Percentiles rank a stretch among this genome's conserved stretches.
phyloP scores from a whole-genome alignment of 2,888 invertebrate genomes.

The Teinopalpus imperialis region DNA sequence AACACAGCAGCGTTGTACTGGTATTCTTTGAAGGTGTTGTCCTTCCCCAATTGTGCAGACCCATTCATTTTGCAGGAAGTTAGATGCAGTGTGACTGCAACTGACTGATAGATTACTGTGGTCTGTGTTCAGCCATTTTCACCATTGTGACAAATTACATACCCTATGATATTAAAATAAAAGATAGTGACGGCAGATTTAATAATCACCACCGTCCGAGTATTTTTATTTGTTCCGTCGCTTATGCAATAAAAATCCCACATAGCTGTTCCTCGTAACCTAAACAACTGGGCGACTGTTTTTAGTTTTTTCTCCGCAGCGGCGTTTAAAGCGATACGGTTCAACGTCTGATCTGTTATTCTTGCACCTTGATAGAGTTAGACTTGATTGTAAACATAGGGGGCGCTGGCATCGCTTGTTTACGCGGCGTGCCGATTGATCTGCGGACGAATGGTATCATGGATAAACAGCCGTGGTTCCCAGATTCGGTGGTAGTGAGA shows the following conservation, averaged over 20 bases:
- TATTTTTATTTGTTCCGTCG: not conserved
- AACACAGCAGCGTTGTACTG: no score
- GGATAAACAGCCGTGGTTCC: conserved; percentile 12
- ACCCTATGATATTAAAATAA: no score
- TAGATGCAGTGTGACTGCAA: no score
- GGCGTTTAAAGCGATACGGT: conserved; percentile 4
- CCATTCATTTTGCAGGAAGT: no score
- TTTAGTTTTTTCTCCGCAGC: conserved; percentile 12
- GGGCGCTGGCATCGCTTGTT: conserved; percentile 22
- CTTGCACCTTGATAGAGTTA: conserved; percentile 32
- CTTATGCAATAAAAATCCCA: conserved; percentile 2
- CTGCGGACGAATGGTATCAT: conserved; percentile 11
- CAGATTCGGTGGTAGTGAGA: not conserved
- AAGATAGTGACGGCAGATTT: no score
- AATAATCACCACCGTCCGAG: no score
- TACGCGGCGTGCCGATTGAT: conserved; percentile 18
- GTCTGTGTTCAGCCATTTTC: no score
- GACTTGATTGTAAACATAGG: conserved; percentile 19
- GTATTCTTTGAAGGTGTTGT: no score
- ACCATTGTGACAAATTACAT: no score
- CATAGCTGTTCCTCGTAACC: conserved; percentile 1
- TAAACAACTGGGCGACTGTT: conserved; percentile 12
- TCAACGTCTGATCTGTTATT: conserved; percentile 66
- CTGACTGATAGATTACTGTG: no score
- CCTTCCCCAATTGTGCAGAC: no score